Evolutionary conservation across 1,140 invertebrate genomes (phyloP), one percentile per base, ranked within the genome.

Genomic region (Laodelphax striatellus): DNA sequence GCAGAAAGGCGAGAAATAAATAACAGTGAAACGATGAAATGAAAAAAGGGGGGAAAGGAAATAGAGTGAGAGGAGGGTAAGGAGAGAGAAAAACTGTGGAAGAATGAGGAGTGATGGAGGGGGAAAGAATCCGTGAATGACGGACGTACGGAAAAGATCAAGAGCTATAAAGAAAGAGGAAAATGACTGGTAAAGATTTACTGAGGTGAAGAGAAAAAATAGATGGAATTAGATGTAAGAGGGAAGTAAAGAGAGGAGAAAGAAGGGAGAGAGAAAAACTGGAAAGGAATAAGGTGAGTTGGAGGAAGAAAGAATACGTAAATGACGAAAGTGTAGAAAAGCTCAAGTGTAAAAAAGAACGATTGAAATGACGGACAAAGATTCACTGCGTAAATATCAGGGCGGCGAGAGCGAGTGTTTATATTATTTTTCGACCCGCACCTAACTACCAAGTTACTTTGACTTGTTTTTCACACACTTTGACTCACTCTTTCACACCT

Each of bases 51-150:
- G 22, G 10, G 34, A 38, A 38, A 21, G 22, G 17, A 28, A 22
- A 6, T 16, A 17, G 52, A 58, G 44, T 6, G 16, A 16, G n/a
- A 46, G n/a, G 50, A 31, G 19, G 38, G 52, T 21, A 5, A 21
- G 50, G 44, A 58, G 57, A 53, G n/a, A 53, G 57, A 58, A 21
- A 9, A n/a, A 53, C 10, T 22, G 57, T 8, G 41, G 22, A 38
- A 58, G 44, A 53, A 43, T n/a, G 50, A 31, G 21, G 41, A 43
- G 57, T 14, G 17, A n/a, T n/a, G 14, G 14, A 44, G 44, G 43
- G 31, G 9, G 14, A 38, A 58, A 17, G 4, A 28, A 28, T 28
- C 24, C 6, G 24, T 28, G 24, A n/a, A 6, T 28, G 6, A 28
- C 24, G 24, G 6, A 28, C 2, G 24, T 28, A 6, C 24, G 2